Conservation (phyloP, 2,888 invertebrate species). For the Drymonia ruficornis region DNA sequence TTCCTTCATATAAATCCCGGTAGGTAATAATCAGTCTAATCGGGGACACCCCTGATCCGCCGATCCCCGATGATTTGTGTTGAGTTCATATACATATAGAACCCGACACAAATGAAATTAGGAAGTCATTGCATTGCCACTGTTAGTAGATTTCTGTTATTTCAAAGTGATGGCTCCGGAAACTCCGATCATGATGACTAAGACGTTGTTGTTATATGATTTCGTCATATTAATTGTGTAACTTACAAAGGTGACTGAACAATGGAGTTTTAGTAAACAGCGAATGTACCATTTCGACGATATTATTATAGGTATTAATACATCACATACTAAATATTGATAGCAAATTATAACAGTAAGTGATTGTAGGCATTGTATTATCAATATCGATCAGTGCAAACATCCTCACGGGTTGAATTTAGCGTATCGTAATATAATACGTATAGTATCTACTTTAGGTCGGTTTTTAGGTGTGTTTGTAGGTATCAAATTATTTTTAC, state of each 20-base stretch:
- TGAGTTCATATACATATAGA: too few relatives aligned
- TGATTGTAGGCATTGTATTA: not conserved
- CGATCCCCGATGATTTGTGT: too few relatives aligned
- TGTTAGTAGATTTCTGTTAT: too few relatives aligned
- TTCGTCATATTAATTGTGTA: conserved; percentile 2
- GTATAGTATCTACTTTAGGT: too few relatives aligned
- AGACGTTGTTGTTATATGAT: not conserved
- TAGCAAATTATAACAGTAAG: not conserved
- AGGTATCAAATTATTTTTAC: too few relatives aligned
- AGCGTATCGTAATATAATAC: not conserved
- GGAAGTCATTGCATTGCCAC: too few relatives aligned
- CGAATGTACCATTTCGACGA: not conserved
- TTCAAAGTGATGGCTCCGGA: too few relatives aligned
- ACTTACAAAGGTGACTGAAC: conserved; percentile 6
- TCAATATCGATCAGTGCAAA: not conserved
- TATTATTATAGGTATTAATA: conserved; percentile 2
- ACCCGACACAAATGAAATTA: too few relatives aligned
- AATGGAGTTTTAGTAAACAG: conserved; percentile 2
- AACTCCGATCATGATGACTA: not conserved
- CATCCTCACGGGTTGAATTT: not conserved
- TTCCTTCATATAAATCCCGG: too few relatives aligned
- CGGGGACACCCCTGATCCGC: too few relatives aligned
- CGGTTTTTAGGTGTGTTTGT: too few relatives aligned
- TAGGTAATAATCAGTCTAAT: too few relatives aligned
- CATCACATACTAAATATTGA: not conserved